Evolutionary conservation across 2,113 vertebrate genomes (phyloP).

Genomic region (Pagrus major): DNA sequence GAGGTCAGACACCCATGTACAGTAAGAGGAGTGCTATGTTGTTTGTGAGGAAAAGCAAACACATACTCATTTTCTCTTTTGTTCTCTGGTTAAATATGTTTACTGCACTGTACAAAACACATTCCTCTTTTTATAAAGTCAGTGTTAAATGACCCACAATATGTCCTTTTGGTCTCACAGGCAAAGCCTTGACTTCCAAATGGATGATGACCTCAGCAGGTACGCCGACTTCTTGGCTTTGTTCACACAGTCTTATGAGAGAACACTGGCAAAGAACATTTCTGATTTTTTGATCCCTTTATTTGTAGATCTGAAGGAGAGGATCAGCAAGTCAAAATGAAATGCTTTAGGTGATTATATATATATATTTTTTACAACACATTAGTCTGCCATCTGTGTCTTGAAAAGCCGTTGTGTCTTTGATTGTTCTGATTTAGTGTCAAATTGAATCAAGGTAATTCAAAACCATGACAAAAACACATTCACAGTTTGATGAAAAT

Average conservation of each 20-base stretch:
- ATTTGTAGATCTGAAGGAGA: slow-evolving; percentile 73
- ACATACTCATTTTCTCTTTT: background rate
- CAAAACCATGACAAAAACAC: slow-evolving; percentile 8
- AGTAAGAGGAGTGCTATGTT: slow-evolving; percentile 45
- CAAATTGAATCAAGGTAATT: background rate
- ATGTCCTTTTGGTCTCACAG: slow-evolving; percentile 30
- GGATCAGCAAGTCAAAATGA: slow-evolving; percentile 77
- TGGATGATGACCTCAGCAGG: slow-evolving; percentile 73
- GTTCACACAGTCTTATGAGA: background rate
- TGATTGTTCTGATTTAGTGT: background rate
- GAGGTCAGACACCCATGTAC: slow-evolving; percentile 41
- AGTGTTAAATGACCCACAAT: background rate
- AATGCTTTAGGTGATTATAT: slow-evolving; percentile 75
- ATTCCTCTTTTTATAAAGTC: background rate
- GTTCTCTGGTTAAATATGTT: background rate
- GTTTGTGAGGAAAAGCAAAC: background rate
- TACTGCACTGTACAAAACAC: background rate
- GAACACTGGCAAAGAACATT: background rate
- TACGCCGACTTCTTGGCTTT: slow-evolving; percentile 2
- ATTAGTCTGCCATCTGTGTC: background rate
- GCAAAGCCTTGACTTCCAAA: slow-evolving; percentile 44
- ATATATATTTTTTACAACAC: slow-evolving; percentile 14
- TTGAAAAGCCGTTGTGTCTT: background rate
- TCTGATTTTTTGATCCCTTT: background rate
- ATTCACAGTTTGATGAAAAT: background rate